These are phyloP conservation scores for Anguilla marmorata DNA, from an alignment of 2,797 vertebrate species.

Conservation along the genomic window DNA sequence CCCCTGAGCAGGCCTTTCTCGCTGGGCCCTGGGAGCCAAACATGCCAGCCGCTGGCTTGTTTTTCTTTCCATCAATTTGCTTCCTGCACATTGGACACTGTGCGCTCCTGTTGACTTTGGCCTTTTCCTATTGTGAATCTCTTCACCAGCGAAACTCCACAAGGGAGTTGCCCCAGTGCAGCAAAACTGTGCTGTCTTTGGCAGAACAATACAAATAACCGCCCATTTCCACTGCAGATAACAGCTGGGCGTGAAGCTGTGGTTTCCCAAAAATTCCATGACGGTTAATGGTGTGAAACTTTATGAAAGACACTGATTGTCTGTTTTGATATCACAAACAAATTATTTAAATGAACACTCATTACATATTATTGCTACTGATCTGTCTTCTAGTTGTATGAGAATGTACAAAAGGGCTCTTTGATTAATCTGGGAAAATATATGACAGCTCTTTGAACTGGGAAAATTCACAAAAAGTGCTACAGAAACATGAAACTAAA, in stretches of 20 bases:
- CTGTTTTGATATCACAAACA: background rate
- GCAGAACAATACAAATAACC: constrained; percentile 31
- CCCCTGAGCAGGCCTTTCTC: background rate
- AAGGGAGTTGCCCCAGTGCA: constrained; percentile 13
- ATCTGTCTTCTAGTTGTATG: background rate
- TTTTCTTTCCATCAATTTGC: constrained; percentile 65
- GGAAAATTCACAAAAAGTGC: background rate
- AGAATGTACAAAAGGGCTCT: background rate
- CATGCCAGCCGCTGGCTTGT: constrained; percentile 35
- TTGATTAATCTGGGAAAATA: background rate
- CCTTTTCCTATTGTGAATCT: constrained; percentile 36
- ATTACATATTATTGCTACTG: background rate
- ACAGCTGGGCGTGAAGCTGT: background rate
- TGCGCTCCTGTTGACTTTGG: constrained; percentile 65
- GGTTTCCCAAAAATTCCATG: background rate
- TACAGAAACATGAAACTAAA: background rate
- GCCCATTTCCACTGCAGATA: constrained; percentile 24
- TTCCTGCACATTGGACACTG: constrained; percentile 59
- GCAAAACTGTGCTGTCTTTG: constrained; percentile 3
- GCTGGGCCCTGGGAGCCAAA: background rate
- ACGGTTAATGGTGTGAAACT: background rate
- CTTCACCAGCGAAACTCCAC: constrained; percentile 11
- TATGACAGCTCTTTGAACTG: background rate
- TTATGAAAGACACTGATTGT: background rate
- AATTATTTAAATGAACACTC: background rate